Percentiles rank a stretch among this genome's conserved stretches.
Evolutionary conservation across 2,113 vertebrate genomes (phyloP).

Genomic region (Tetraodon nigroviridis): DNA sequence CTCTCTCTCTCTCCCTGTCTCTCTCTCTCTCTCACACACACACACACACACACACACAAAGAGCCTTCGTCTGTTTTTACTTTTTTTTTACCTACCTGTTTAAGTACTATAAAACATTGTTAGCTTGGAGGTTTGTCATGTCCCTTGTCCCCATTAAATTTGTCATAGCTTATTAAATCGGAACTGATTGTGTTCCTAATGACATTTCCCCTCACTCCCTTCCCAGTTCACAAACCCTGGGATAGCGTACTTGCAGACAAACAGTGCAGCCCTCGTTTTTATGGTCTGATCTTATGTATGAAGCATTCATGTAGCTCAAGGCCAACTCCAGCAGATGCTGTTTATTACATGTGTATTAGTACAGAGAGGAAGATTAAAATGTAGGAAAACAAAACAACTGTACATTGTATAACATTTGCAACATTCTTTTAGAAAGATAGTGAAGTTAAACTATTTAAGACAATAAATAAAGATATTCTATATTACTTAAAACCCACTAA

Average conservation of each 20-base stretch:
- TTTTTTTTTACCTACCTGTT: constrained; percentile 1
- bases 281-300: no score
- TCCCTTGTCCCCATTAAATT: constrained; percentile 10
- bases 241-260: constrained; percentile 9
- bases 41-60: constrained; percentile 17
- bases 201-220: background rate
- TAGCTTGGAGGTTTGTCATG: background rate
- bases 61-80: no score
- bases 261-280: no score
- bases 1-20: constrained; percentile 13
- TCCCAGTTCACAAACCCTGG: background rate
- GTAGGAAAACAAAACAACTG: background rate
- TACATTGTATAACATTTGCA: no score
- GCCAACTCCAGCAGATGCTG: no score
- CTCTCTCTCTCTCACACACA: constrained; percentile 17
- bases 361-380: background rate
- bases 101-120: background rate
- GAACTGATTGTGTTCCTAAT: background rate
- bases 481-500: constrained; percentile 26
- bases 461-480: constrained; percentile 11
- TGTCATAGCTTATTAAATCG: constrained; percentile 4
- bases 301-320: no score
- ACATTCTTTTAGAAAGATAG: background rate
- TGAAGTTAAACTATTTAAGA: background rate
- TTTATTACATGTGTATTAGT: background rate